Conservation (phyloP, 1,140 invertebrate species). For the Drosophila neocordata region DNA sequence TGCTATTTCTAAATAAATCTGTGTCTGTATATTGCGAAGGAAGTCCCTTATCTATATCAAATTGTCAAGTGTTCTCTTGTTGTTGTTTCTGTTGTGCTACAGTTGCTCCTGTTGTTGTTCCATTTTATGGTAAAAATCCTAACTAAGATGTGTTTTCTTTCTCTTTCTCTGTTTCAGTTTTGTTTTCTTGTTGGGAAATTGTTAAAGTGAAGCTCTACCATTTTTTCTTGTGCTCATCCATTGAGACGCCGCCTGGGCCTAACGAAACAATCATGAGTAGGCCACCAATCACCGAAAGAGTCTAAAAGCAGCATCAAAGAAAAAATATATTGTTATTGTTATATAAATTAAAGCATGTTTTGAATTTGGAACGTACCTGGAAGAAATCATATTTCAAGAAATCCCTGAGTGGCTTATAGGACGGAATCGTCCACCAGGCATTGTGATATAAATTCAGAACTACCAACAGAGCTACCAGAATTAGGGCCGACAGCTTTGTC, state of each 20-base stretch:
- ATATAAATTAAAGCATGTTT: background rate
- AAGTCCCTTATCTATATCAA: conserved; percentile 67
- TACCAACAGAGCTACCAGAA: conserved; percentile 95
- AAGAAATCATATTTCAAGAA: conserved; percentile 99
- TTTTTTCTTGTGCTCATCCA: conserved; percentile 99
- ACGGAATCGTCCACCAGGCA: conserved; percentile 98
- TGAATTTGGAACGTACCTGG: conserved; percentile 87
- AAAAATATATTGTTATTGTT: background rate
- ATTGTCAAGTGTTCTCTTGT: conserved; percentile 62
- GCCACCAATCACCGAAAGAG: conserved; percentile 98
- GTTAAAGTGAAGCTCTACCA: conserved; percentile 88
- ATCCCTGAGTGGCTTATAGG: conserved; percentile 97
- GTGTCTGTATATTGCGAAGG: conserved; percentile 62
- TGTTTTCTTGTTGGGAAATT: conserved; percentile 58
- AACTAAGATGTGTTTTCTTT: conserved; percentile 49
- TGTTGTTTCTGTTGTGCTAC: conserved; percentile 49
- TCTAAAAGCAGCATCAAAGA: conserved; percentile 87
- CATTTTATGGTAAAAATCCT: conserved; percentile 76
- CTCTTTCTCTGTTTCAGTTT: background rate
- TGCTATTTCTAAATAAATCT: conserved; percentile 38
- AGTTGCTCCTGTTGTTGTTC: conserved; percentile 69
- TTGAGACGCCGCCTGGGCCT: conserved; percentile 98
- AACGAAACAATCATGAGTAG: conserved; percentile 99
- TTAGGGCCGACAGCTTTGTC: conserved; percentile 98
- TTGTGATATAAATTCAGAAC: conserved; percentile 98